Evolutionary conservation across 92 coral and sea anemone species (phyloP).

Genomic region (Pocillopora meandrina): DNA sequence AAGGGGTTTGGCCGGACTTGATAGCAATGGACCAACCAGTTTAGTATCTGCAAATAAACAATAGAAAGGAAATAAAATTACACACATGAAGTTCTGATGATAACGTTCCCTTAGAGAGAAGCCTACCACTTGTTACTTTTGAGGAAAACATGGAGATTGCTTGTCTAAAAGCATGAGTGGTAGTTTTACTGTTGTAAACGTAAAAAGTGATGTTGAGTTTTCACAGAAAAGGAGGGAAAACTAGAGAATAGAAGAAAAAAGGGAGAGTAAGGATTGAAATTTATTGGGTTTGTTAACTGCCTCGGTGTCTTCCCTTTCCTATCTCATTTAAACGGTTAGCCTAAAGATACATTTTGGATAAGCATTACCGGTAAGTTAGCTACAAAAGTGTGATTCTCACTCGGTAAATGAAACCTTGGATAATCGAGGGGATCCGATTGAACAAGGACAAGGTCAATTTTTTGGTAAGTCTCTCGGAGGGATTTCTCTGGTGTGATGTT

Average conservation of each 20-base stretch:
- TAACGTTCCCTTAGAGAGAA: background rate
- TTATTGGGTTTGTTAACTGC: no score
- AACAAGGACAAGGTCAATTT: conserved; percentile 37
- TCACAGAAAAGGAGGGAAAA: no score
- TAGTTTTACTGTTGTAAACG: no score
- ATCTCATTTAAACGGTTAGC: background rate
- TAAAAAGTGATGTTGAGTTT: no score
- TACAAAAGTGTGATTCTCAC: conserved; percentile 17
- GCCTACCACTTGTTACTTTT: background rate
- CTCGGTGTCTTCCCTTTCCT: no score
- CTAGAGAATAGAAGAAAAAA: no score
- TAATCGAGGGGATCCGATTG: conserved; percentile 40
- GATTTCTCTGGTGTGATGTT: conserved; percentile 43
- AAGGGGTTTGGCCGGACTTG: conserved; percentile 45
- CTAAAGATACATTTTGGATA: background rate
- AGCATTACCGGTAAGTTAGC: background rate
- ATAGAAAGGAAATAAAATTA: no score
- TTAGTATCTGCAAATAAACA: conserved; percentile 10
- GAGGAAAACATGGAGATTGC: no score
- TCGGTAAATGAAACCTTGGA: conserved; percentile 40
- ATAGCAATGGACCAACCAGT: conserved; percentile 44
- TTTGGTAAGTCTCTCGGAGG: conserved; percentile 33
- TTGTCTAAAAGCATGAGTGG: no score
- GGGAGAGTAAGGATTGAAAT: no score
- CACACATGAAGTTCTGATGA: no score